Evolutionary conservation across 2,888 invertebrate genomes (phyloP).

Genomic region (Aethes cnicana): DNA sequence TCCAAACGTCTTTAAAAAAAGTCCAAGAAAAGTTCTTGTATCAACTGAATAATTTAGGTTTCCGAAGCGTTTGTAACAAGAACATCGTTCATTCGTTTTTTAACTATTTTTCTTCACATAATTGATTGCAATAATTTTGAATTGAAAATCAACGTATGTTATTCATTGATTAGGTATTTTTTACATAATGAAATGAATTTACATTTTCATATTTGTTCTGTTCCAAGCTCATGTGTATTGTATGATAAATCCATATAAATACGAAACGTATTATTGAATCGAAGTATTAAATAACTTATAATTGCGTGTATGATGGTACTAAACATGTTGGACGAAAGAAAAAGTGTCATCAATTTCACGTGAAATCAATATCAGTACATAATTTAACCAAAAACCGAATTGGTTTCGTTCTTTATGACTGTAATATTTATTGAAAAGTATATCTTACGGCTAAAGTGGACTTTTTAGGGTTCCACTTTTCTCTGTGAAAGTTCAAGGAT

Average conservation of each 20-base stretch:
- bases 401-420: conserved; percentile 23
- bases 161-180: too few species aligned
- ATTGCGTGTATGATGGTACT: neutral
- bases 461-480: conserved; percentile 9
- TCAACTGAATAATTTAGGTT: too few species aligned
- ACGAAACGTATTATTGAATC: neutral
- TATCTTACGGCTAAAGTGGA: conserved; percentile 8
- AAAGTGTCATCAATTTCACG: conserved; percentile 16
- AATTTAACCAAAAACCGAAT: conserved; percentile 22
- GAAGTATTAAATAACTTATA: neutral
- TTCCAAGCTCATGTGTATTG: too few species aligned
- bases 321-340: conserved; percentile 1
- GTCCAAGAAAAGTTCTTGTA: neutral
- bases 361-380: conserved; percentile 28
- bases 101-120: too few species aligned
- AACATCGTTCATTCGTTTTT: too few species aligned
- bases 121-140: too few species aligned
- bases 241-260: neutral
- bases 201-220: too few species aligned
- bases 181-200: too few species aligned
- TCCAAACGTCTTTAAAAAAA: too few species aligned
- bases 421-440: conserved; percentile 20
- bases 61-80: too few species aligned
- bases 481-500: too few species aligned
- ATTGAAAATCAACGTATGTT: too few species aligned